phyloP scores from a whole-genome alignment of 2,113 vertebrate species.

The Acrocephalus kingi region DNA sequence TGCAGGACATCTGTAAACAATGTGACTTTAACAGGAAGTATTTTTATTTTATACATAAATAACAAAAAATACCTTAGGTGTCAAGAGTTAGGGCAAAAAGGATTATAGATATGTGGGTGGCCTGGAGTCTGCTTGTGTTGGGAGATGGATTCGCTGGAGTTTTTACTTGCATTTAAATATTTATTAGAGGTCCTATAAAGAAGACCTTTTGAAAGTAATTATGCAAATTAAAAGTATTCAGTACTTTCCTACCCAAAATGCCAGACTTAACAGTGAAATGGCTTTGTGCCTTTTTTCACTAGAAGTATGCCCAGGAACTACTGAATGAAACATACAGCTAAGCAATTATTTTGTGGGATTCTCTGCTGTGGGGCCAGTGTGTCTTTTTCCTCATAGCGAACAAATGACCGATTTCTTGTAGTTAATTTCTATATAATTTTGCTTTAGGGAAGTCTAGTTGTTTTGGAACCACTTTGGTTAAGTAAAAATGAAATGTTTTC shows the following conservation, averaged over 20 bases:
- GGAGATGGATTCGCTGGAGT: background rate
- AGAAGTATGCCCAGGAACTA: background rate
- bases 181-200: background rate
- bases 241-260: background rate
- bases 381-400: background rate
- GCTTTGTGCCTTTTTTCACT: background rate
- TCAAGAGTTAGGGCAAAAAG: background rate
- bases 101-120: background rate
- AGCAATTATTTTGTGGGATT: background rate
- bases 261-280: background rate
- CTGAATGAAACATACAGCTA: background rate
- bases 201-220: background rate
- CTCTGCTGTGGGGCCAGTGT: background rate
- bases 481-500: background rate
- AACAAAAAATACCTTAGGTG: background rate
- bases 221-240: background rate
- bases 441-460: background rate
- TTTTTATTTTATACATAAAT: background rate
- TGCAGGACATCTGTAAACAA: background rate
- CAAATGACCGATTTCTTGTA: background rate
- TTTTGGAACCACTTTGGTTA: background rate
- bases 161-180: background rate
- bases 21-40: background rate
- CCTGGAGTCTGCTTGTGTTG: background rate
- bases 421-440: constrained; percentile 8